Conservation (phyloP, 2,797 vertebrate genomes). For the Pangasius krempfi region DNA sequence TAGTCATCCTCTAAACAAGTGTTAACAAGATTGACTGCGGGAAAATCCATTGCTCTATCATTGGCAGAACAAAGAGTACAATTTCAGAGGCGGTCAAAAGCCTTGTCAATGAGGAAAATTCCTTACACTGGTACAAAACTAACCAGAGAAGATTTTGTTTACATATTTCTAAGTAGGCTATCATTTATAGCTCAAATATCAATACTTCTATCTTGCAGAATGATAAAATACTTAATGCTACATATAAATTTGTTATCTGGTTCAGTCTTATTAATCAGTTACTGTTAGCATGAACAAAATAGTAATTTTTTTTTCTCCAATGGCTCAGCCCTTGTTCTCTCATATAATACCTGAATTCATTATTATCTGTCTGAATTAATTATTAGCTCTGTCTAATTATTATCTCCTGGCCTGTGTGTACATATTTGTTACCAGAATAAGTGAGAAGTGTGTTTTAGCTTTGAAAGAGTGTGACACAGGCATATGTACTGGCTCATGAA, state of each 20-base stretch:
- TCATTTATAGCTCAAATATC: not conserved
- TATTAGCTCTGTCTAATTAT: not conserved
- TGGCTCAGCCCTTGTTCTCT: not conserved
- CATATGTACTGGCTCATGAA: not conserved
- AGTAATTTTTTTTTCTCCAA: not conserved
- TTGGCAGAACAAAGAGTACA: not conserved
- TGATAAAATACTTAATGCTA: not conserved
- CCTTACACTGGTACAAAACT: not conserved
- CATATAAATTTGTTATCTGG: not conserved
- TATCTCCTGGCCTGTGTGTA: conserved; percentile 5
- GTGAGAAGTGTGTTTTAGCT: not conserved
- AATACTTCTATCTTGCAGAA: not conserved
- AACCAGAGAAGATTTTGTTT: not conserved
- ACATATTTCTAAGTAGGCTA: not conserved
- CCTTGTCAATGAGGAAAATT: not conserved
- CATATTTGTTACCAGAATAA: not conserved
- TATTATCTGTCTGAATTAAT: conserved; percentile 4
- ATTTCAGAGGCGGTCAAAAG: not conserved
- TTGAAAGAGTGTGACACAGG: not conserved
- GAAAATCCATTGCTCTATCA: not conserved
- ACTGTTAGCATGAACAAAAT: not conserved
- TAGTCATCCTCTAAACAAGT: not conserved
- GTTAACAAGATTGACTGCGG: not conserved
- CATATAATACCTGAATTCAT: not conserved
- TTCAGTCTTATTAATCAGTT: not conserved